Evolutionary conservation across 2,888 invertebrate genomes (phyloP).

Genomic region (Nephrotoma appendiculata): DNA sequence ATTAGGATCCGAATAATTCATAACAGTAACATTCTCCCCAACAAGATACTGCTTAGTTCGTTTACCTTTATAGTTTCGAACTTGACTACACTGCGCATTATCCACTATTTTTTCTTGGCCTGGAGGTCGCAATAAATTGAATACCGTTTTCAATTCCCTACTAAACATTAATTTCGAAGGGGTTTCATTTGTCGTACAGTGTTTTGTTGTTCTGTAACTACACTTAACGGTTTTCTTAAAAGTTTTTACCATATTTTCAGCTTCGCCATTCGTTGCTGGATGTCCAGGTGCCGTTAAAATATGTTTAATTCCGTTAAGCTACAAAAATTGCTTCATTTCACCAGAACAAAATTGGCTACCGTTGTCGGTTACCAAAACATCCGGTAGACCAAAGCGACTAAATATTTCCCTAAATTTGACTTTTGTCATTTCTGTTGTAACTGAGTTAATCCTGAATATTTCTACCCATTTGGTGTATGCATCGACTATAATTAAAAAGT

Average conservation of each 20-base stretch:
- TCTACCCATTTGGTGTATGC: background rate
- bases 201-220: background rate
- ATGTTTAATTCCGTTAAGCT: conserved; percentile 10
- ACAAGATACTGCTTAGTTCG: too few relatives aligned
- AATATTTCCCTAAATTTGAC: background rate
- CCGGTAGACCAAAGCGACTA: background rate
- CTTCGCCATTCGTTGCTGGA: conserved; percentile 9
- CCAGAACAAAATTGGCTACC: background rate
- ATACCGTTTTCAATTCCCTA: too few relatives aligned
- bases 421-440: background rate
- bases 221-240: conserved; percentile 4
- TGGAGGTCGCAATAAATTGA: too few relatives aligned
- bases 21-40: too few relatives aligned
- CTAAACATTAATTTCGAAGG: background rate
- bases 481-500: background rate
- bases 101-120: too few relatives aligned
- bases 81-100: too few relatives aligned
- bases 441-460: background rate
- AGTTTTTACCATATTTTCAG: conserved; percentile 8
- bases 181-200: background rate
- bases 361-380: background rate
- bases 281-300: conserved; percentile 10
- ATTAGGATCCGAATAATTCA: too few relatives aligned
- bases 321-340: too few relatives aligned
- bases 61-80: too few relatives aligned